phyloP scores from a whole-genome alignment of 1,140 invertebrate genomes.

The Musca domestica region DNA sequence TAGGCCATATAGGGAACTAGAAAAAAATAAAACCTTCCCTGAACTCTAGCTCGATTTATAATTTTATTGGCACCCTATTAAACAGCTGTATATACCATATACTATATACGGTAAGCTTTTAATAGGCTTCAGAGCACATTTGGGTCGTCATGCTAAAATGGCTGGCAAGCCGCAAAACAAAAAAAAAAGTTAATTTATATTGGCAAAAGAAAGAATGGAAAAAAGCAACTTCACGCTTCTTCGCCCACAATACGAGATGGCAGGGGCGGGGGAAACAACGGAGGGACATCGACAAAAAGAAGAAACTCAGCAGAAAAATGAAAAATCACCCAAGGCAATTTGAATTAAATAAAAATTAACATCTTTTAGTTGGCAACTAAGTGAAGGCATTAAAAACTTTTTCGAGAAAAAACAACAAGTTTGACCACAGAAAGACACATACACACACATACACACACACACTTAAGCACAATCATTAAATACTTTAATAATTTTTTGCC shows the following conservation, averaged over 20 bases:
- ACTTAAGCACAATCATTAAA: no score
- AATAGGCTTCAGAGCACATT: constrained; percentile 21
- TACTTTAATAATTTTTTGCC: no score
- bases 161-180: background rate
- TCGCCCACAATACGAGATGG: background rate
- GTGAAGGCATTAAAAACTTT: no score
- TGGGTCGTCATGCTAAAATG: constrained; percentile 19
- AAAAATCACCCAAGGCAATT: background rate
- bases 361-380: background rate
- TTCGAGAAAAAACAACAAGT: no score
- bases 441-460: no score
- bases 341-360: constrained; percentile 17
- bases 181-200: constrained; percentile 18
- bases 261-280: background rate
- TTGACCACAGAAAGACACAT: no score
- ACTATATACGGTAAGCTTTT: background rate
- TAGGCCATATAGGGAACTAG: no score
- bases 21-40: no score
- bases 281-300: background rate
- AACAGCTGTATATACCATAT: no score
- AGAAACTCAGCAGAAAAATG: background rate
- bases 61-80: no score
- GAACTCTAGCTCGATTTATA: no score
- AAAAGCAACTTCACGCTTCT: background rate
- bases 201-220: background rate